Base-by-base conservation (phyloP, 23 tunicate species). In the Ciona savignyi region DNA sequence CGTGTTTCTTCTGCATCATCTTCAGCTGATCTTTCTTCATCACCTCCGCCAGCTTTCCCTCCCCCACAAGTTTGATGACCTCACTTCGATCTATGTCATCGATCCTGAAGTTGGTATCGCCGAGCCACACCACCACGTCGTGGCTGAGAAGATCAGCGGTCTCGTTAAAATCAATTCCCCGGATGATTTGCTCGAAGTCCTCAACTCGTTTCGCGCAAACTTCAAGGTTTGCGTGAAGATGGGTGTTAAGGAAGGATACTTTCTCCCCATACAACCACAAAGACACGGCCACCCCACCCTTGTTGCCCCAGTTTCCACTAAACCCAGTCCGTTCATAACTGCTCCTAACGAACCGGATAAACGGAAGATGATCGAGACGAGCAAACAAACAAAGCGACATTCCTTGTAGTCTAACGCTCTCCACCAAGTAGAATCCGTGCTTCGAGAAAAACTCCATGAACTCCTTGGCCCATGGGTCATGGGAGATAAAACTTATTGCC, bases 221-320 rank as follows among this genome's bases (percentile, higher is more conserved):
- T 0, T 33, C 42, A 25, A 76, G 70, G 33, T 90, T 85, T 2
- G 97, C 86, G 1, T 79, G 71, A 2, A 90, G 73, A 62, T 90
- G 97, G 29, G 85, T 88, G 70, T 90, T 90, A 0, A 90, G 62
- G 76, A 90, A 79, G 65, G 90, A 90, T 34, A 90, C 49, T 29
- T 48, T 68, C 28, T 69, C 60, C 3, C 90, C 89, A 68, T 84
- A 84, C 3, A 84, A 6, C 42, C 80, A 68, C 1, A 62, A 31
- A 28, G 97, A 84, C 4, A 90, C 77, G 4, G 97, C 90, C 27
- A 90, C 90, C 15, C 97, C 97, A n/a, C 97, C 97, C 51, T 90
- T 90, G 85, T 90, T 90, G 25, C 97, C 97, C 97, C 97, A 90
- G 6, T 73, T 80, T 25, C 97, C 83, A 34, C 85, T 88, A 29